A percentile compares a stretch with the other conserved stretches of the same genome.
These are phyloP conservation scores for Regulus satrapa DNA, from an alignment of 2,113 vertebrate genomes.

Conservation along the genomic window DNA sequence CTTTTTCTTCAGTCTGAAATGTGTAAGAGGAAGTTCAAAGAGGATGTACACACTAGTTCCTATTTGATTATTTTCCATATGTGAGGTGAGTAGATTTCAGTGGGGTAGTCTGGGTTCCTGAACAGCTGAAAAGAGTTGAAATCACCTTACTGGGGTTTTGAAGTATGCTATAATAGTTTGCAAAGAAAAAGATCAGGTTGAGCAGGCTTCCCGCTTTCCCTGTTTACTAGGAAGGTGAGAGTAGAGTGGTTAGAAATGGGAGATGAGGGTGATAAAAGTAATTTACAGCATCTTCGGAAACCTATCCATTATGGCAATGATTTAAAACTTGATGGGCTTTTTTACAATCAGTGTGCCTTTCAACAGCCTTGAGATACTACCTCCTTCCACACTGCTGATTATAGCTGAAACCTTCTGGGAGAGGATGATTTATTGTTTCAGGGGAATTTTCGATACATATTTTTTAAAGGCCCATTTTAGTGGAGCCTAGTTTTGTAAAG, in stretches of 20 bases:
- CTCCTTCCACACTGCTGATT: background rate
- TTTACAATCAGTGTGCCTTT: background rate
- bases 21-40: conserved; percentile 30
- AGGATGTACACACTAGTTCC: conserved; percentile 13
- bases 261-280: background rate
- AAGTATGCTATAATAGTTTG: background rate
- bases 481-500: background rate
- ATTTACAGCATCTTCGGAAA: background rate
- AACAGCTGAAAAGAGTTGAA: conserved; percentile 25
- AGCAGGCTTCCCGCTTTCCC: background rate
- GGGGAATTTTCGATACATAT: background rate
- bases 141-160: conserved; percentile 18
- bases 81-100: conserved; percentile 28
- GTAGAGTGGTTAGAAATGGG: background rate
- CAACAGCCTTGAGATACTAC: background rate
- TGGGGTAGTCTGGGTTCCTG: background rate
- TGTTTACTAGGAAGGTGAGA: conserved; percentile 2
- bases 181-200: background rate
- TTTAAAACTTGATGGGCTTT: background rate
- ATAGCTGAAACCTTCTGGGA: background rate
- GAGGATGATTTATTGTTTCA: background rate
- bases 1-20: conserved; percentile 13
- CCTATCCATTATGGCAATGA: background rate
- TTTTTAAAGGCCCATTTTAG: background rate
- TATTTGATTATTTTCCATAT: conserved; percentile 28